Conservation (phyloP, 2,888 invertebrate species). For the Lasioglossum calceatum region DNA sequence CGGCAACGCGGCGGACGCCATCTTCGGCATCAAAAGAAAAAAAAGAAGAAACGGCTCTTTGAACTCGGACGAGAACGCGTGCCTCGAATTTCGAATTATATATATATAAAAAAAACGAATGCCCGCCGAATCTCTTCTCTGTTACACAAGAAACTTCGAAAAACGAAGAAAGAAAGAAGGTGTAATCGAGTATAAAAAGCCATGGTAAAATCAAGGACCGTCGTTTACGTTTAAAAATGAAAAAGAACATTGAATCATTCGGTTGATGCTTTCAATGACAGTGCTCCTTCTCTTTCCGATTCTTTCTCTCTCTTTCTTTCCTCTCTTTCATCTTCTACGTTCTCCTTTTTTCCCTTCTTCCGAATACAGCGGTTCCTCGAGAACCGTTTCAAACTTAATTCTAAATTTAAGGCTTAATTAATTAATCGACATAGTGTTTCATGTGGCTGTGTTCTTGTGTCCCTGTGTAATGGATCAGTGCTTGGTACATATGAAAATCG, state of each 20-base stretch:
- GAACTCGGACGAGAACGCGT: constrained; percentile 8
- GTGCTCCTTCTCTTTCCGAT: constrained; percentile 1
- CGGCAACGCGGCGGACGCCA: background rate
- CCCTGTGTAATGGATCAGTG: constrained; percentile 52
- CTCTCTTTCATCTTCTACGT: background rate
- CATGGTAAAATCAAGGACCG: background rate
- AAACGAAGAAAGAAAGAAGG: constrained; percentile 3
- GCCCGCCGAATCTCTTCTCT: background rate
- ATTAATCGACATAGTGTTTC: constrained; percentile 74
- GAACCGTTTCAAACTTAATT: constrained; percentile 64
- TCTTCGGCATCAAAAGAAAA: constrained; percentile 1
- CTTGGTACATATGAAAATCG: constrained; percentile 56
- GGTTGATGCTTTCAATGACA: constrained; percentile 26
- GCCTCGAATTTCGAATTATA: background rate
- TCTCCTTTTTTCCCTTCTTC: constrained; percentile 5
- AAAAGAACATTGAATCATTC: background rate
- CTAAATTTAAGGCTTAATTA: constrained; percentile 74
- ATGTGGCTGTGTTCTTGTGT: constrained; percentile 67
- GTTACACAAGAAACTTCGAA: background rate
- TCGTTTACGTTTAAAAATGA: background rate
- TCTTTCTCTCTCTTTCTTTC: constrained; percentile 25
- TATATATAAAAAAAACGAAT: background rate
- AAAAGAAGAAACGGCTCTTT: background rate
- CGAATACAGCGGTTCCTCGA: constrained; percentile 17
- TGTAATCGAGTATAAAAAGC: background rate